Evolutionary conservation across 2,113 vertebrate genomes (phyloP).

Genomic region (Nematolebias whitei): DNA sequence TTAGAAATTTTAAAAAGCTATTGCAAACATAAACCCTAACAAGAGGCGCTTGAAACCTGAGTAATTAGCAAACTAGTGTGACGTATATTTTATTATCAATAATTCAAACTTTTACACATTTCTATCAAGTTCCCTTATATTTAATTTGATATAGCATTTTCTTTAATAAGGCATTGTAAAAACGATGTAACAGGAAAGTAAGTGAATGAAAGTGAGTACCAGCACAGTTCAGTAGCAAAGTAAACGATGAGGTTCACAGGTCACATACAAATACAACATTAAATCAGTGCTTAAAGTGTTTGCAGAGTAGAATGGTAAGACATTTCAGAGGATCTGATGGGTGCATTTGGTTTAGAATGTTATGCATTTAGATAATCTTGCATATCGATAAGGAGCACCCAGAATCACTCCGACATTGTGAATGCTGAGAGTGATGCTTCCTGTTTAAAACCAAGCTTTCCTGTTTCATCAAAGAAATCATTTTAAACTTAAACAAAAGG

Average conservation of each 20-base stretch:
- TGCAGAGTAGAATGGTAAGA: conserved; percentile 23
- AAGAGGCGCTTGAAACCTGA: neutral
- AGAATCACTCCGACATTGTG: conserved; percentile 27
- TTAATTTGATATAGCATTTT: conserved; percentile 52
- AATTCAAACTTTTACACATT: conserved; percentile 70
- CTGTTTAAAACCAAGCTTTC: conserved; percentile 24
- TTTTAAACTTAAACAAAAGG: conserved; percentile 52
- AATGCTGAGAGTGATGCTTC: conserved; percentile 13
- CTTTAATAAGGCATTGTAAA: conserved; percentile 67
- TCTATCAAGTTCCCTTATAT: conserved; percentile 58
- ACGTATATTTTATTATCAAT: conserved; percentile 71
- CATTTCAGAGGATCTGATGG: conserved; percentile 13
- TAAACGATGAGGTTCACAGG: conserved; percentile 60
- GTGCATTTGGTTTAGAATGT: conserved; percentile 55
- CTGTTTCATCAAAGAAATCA: conserved; percentile 24
- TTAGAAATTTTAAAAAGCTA: too few species aligned
- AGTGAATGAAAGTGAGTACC: conserved; percentile 30
- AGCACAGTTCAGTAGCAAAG: conserved; percentile 50
- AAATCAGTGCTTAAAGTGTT: conserved; percentile 58
- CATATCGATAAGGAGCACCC: conserved; percentile 44
- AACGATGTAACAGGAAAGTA: conserved; percentile 45
- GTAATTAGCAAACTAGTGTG: neutral
- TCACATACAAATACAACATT: conserved; percentile 24
- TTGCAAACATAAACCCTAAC: neutral
- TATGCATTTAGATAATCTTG: conserved; percentile 43